phyloP scores from a whole-genome alignment of 2,113 vertebrate species.

The Mastomys natalensis region DNA sequence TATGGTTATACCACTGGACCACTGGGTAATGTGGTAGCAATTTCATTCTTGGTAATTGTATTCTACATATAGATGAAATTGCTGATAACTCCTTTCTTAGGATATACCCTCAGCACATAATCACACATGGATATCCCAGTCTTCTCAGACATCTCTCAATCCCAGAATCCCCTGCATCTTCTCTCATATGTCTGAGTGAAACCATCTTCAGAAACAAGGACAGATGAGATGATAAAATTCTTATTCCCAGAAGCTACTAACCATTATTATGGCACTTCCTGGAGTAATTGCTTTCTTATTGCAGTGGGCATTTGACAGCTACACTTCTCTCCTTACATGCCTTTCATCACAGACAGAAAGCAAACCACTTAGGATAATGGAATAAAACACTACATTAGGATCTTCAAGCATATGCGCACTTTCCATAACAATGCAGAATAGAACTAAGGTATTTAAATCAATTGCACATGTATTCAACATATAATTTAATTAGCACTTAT shows the following conservation, averaged over 20 bases:
- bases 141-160: background rate
- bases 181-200: background rate
- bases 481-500: conserved; percentile 85
- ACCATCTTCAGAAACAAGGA: conserved; percentile 40
- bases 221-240: conserved; percentile 56
- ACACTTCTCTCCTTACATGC: conserved; percentile 10
- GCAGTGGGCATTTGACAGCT: conserved; percentile 53
- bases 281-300: conserved; percentile 65
- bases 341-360: conserved; percentile 69
- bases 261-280: conserved; percentile 39
- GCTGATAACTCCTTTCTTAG: background rate
- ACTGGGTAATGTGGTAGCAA: background rate
- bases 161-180: background rate
- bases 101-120: background rate
- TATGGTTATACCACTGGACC: background rate
- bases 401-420: conserved; percentile 80
- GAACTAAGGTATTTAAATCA: conserved; percentile 80
- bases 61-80: background rate
- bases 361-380: conserved; percentile 81
- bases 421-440: conserved; percentile 83
- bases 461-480: conserved; percentile 74
- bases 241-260: conserved; percentile 60
- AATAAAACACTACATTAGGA: conserved; percentile 79
- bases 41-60: background rate
- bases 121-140: background rate